Conservation (phyloP, 2,888 invertebrate species). For the Aporophyla lueneburgensis region DNA sequence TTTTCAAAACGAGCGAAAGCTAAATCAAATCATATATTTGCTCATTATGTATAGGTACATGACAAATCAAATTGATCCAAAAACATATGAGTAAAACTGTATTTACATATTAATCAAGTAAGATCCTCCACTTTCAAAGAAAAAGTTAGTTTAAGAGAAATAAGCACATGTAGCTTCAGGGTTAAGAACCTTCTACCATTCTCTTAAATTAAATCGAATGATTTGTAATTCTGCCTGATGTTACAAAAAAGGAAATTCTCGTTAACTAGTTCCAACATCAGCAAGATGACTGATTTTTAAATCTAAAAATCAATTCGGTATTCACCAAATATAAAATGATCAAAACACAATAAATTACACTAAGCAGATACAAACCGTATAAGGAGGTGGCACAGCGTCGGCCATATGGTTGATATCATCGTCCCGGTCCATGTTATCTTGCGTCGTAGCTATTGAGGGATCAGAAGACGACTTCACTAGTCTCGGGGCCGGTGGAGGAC, state of each 20-base stretch:
- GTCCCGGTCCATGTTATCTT: conserved; percentile 94
- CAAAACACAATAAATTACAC: conserved; percentile 68
- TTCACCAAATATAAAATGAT: conserved; percentile 19
- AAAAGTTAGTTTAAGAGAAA: conserved; percentile 3
- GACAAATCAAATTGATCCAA: not conserved
- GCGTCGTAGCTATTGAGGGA: conserved; percentile 98
- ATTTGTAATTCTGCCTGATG: not conserved
- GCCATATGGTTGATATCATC: conserved; percentile 90
- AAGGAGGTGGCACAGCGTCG: conserved; percentile 95
- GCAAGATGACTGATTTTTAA: not conserved
- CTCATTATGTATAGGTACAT: too few relatives aligned
- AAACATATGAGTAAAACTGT: not conserved
- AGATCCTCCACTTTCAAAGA: conserved; percentile 4
- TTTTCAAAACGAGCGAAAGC: too few relatives aligned
- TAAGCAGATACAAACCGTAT: conserved; percentile 92
- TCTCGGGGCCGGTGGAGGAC: conserved; percentile 96
- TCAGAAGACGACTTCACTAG: conserved; percentile 97
- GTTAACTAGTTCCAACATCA: not conserved
- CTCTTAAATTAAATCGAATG: not conserved
- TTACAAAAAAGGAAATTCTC: conserved; percentile 15
- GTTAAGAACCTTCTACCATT: conserved; percentile 1
- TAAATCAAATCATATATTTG: too few relatives aligned
- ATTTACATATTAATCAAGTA: conserved; percentile 7
- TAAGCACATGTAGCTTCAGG: conserved; percentile 1
- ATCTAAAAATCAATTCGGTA: conserved; percentile 6